Evolutionary conservation across 2,888 invertebrate species (phyloP), one percentile per base, ranked within the genome.

Genomic region (Rhaphigaster nebulosa): DNA sequence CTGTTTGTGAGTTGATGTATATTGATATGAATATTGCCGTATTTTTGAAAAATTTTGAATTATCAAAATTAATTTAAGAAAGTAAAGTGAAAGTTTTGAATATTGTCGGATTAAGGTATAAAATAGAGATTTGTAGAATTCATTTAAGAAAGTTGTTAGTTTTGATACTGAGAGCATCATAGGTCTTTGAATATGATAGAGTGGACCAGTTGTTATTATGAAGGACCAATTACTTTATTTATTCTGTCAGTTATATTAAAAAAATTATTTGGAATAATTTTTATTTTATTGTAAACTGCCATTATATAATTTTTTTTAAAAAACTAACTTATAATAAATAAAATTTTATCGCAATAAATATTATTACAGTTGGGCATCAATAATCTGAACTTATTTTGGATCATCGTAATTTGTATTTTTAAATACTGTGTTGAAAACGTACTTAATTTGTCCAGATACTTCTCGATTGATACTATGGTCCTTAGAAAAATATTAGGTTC

Each of bases 201-300:
- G 84, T 38, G 84, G 84, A 84, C 84, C 84, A 84, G 84, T n/a
- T 84, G 70, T 45, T 80, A 80, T 41, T 84, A 45, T 50, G 84
- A 84, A 84, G 84, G 84, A 84, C 84, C 84, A 84, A 84, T n/a
- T 50, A n/a, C 20, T 45, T 84, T n/a, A 41, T 41, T 80, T 26
- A 45, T 84, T 84, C 5, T 41, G 26, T 45, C 15, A 65, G 29
- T 29, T 29, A 1, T 65, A 2, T 26, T 84, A n/a, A 23, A 13
- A 84, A 50, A 41, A 76, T 41, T 41, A 5, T n/a, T 18, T 29
- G 65, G 6, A 41, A 41, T 80, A 26, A 41, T 80, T 20, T 41
- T 80, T 76, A 38, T 20, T 41, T 80, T 76, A 38, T 70, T 76
- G 23, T 76, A 23, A 76, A 76, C 34, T 76, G 76, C 76, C 34